Base-by-base conservation (phyloP, 2,797 vertebrate genomes). In the Thalassophryne amazonica region DNA sequence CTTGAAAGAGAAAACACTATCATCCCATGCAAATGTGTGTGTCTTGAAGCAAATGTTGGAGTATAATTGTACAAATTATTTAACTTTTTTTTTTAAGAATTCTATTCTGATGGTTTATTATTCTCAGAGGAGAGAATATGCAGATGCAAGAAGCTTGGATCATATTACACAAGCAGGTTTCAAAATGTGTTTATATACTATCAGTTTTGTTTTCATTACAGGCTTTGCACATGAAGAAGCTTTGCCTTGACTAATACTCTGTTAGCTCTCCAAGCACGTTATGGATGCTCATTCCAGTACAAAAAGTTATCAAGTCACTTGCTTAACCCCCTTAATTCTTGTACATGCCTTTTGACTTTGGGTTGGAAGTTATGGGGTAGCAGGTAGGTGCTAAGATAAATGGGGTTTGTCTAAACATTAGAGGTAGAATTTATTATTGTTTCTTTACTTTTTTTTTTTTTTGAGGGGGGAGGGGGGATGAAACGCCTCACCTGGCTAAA, bases 61-160 rank as follows among this genome's bases (percentile, higher is more conserved):
- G 93, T 93, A 88, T 94, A 93, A 93, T 94, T 93, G 93, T 94
- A 93, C 93, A 96, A 93, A 92, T 89, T 91, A 88, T 90, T 91
- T 94, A 93, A 92, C 91, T 90, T 78, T 86, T 85, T 86, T 76
- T 27, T 88, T 89, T 69, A 90, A 88, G 85, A 86, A 85, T 89
- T 91, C 90, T 92, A 80, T 85, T 91, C 86, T 83, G 84, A 88
- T 89, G 81, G 78, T 89, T 90, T 86, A 81, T 85, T 81, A 46
- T 81, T 84, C 76, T 84, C 83, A 60, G 65, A 83, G 74, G 69
- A 86, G 69, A 74, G 67, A 83, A 82, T 78, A 72, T 27, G 73
- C 83, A 84, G 85, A 84, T 91, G 90, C 89, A 88, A 81, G n/a
- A 90, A 73, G 86, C 85, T 89, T 89, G 81, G 83, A 89, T 83